Base-by-base conservation (phyloP, 2,797 vertebrate species). In the Perodicticus potto region DNA sequence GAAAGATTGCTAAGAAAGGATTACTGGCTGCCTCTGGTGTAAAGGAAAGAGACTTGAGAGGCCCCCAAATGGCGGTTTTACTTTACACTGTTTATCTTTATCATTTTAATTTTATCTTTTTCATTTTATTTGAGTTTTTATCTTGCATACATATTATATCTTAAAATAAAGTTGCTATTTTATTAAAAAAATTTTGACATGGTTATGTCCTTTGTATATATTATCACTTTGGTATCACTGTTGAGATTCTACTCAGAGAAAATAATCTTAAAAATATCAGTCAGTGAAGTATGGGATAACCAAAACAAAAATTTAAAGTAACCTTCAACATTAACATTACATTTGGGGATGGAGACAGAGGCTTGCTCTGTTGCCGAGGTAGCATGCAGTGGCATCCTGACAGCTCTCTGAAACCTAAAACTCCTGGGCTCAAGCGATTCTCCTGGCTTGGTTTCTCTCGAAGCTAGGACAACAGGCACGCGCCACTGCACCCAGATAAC, bases 151-250 rank as follows among this genome's bases (percentile, higher is more conserved):
- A 3, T 55, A n/a, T n/a, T 4, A 72, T 3, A 27, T n/a, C 17
- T 83, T 76, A 83, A 61, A 85, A 67, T 81, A 69, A 86, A 59
- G 94, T 40, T 27, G 83, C 78, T 92, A 74, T 81, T 45, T 5
- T 78, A 32, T 61, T 49, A 40, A 73, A 67, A 74, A 69, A 67
- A 67, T 67, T 67, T n/a, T 67, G 32, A 86, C 7, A 34, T 34
- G 25, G 3, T n/a, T 65, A 73, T 17, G 22, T 2, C 9, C 17
- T 73, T 49, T 67, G 5, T 55, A 85, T 20, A 1, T 57, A 37
- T 65, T 65, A 37, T 65, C 57, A 67, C 13, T 65, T 81, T 81
- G 80, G n/a, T 83, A 40, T 63, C n/a, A 86, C 55, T 84, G 86
- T 25, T 32, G 6, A 84, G 83, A 87, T 88, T 77, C 43, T 72